phyloP scores from a whole-genome alignment of 2,888 invertebrate genomes.

The Fragum sueziense region DNA sequence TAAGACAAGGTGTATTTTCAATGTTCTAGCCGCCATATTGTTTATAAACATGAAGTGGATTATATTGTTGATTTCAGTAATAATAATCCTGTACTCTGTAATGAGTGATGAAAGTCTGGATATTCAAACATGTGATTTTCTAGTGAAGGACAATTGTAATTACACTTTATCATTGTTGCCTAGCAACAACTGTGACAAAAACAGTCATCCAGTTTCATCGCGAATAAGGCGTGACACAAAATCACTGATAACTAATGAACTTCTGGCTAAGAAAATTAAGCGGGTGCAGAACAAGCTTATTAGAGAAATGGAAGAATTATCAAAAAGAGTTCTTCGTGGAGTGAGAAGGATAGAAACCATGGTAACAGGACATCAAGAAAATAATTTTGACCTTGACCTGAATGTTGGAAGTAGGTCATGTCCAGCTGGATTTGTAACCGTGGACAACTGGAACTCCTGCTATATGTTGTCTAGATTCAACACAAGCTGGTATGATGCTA shows the following conservation, averaged over 20 bases:
- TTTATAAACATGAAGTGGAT: background rate
- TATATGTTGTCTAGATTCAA: slow-evolving; percentile 76
- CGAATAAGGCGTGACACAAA: background rate
- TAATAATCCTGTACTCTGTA: background rate
- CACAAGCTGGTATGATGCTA: slow-evolving; percentile 75
- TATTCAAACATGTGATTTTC: background rate
- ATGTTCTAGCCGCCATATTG: too few species aligned
- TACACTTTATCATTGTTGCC: slow-evolving; percentile 3
- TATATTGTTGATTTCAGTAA: background rate
- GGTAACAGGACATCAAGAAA: slow-evolving; percentile 33
- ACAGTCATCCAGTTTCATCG: background rate
- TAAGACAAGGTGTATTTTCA: too few species aligned
- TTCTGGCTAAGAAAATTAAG: slow-evolving; percentile 4
- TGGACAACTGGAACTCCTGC: slow-evolving; percentile 73
- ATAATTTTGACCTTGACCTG: slow-evolving; percentile 19
- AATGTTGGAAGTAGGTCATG: slow-evolving; percentile 46
- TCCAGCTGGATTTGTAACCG: slow-evolving; percentile 70
- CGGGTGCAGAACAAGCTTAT: slow-evolving; percentile 61
- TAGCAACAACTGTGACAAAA: background rate
- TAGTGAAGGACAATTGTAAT: background rate
- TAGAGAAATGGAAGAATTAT: slow-evolving; percentile 56
- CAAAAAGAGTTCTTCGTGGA: slow-evolving; percentile 67
- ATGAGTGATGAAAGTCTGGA: background rate
- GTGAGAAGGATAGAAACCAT: slow-evolving; percentile 67
- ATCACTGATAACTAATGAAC: background rate